These are phyloP conservation scores for Pyxicephalus adspersus DNA, from an alignment of 2,113 vertebrate species.

Conservation along the genomic window DNA sequence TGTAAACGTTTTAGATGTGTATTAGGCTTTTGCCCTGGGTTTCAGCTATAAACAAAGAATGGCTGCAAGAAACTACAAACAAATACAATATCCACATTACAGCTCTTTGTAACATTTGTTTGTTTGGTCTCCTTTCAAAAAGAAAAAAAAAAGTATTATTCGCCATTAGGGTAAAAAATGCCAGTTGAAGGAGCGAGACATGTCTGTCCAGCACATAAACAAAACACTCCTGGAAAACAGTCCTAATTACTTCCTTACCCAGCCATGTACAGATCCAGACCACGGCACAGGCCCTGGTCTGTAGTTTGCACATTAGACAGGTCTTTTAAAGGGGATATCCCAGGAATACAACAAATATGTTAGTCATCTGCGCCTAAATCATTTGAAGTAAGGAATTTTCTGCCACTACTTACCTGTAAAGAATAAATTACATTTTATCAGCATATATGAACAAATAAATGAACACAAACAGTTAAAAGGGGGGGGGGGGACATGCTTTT, in stretches of 20 bases:
- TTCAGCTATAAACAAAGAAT: too few relatives aligned
- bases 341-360: neutral
- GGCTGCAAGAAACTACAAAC: too few relatives aligned
- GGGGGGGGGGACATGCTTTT: too few relatives aligned
- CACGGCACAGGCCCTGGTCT: neutral
- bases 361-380: neutral
- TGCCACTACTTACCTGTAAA: too few relatives aligned
- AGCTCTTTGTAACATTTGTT: neutral
- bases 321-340: neutral
- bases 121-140: conserved; percentile 17
- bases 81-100: too few relatives aligned
- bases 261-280: neutral
- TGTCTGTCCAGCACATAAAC: conserved; percentile 21
- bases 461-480: too few relatives aligned
- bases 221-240: conserved; percentile 31
- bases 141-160: conserved; percentile 33
- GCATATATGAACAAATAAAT: too few relatives aligned
- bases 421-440: too few relatives aligned
- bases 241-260: conserved; percentile 44
- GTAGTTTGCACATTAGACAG: neutral
- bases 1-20: too few relatives aligned
- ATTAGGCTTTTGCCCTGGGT: too few relatives aligned
- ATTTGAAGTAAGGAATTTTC: neutral
- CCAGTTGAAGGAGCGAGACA: conserved; percentile 15
- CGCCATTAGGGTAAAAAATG: conserved; percentile 33